These are phyloP conservation scores for Hybognathus amarus DNA, from an alignment of 2,797 vertebrate species.

Conservation along the genomic window DNA sequence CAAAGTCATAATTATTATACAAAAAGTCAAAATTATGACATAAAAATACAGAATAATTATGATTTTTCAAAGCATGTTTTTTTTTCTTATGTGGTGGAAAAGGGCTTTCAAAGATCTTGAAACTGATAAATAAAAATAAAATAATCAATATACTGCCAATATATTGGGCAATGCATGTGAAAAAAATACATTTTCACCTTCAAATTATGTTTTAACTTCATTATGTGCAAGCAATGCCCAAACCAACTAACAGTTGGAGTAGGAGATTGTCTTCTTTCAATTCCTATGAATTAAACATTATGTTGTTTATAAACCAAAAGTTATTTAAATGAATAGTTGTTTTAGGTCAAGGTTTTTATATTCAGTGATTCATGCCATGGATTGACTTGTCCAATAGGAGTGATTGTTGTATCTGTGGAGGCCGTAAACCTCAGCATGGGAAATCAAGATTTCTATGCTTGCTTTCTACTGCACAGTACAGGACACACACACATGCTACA, in stretches of 20 bases:
- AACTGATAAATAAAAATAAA: not conserved
- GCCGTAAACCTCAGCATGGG: not conserved
- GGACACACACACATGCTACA: no score
- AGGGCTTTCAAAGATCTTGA: not conserved
- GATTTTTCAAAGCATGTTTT: not conserved
- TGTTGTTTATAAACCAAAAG: not conserved
- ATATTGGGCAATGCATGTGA: not conserved
- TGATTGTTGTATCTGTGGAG: slow-evolving; percentile 13
- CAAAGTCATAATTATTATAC: not conserved
- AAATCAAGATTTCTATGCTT: slow-evolving; percentile 16
- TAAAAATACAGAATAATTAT: not conserved
- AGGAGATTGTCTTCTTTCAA: not conserved
- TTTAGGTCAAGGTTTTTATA: not conserved
- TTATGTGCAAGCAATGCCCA: not conserved
- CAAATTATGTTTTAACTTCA: not conserved
- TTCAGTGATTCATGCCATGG: not conserved
- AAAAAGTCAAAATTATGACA: not conserved
- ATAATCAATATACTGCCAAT: not conserved
- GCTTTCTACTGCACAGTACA: slow-evolving; percentile 5
- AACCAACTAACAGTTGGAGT: not conserved
- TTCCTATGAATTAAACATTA: not conserved
- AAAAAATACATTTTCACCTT: not conserved
- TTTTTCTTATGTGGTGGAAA: not conserved
- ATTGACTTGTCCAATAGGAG: not conserved
- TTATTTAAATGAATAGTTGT: not conserved